phyloP scores from a whole-genome alignment of 1,140 invertebrate species.

The Philaenus spumarius region DNA sequence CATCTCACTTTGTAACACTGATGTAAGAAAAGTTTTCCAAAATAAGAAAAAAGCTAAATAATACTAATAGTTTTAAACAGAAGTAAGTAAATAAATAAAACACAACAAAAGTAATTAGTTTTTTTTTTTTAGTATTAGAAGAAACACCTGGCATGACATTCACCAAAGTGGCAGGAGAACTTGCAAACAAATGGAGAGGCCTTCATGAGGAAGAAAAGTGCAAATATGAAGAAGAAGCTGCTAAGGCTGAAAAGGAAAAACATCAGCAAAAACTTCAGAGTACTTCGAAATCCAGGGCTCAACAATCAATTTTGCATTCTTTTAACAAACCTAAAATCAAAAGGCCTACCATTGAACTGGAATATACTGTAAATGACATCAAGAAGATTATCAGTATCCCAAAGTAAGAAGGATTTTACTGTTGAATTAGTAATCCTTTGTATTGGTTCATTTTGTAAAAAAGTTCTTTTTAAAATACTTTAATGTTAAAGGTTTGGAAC shows the following conservation, averaged over 20 bases:
- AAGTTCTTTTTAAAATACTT: no score
- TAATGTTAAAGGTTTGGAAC: no score
- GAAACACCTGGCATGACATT: constrained; percentile 38
- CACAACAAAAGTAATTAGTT: no score
- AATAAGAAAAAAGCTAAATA: no score
- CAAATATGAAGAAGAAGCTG: constrained; percentile 40
- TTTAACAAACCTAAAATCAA: not conserved
- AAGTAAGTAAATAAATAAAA: no score
- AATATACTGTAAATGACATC: not conserved
- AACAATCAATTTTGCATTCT: not conserved
- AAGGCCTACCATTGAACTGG: not conserved
- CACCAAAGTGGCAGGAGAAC: constrained; percentile 37
- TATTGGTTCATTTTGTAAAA: no score
- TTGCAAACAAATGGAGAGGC: constrained; percentile 40
- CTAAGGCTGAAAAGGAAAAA: constrained; percentile 7
- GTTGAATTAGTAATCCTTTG: no score
- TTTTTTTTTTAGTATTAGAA: constrained; percentile 35
- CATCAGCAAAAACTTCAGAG: constrained; percentile 18
- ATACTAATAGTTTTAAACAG: no score
- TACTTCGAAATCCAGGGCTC: not conserved
- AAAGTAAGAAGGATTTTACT: no score
- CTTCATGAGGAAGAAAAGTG: constrained; percentile 40
- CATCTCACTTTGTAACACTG: no score
- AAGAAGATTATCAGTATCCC: not conserved
- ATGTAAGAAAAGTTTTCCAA: no score